Evolutionary conservation across 2,113 vertebrate genomes (phyloP).

Genomic region (Stegostoma tigrinum): DNA sequence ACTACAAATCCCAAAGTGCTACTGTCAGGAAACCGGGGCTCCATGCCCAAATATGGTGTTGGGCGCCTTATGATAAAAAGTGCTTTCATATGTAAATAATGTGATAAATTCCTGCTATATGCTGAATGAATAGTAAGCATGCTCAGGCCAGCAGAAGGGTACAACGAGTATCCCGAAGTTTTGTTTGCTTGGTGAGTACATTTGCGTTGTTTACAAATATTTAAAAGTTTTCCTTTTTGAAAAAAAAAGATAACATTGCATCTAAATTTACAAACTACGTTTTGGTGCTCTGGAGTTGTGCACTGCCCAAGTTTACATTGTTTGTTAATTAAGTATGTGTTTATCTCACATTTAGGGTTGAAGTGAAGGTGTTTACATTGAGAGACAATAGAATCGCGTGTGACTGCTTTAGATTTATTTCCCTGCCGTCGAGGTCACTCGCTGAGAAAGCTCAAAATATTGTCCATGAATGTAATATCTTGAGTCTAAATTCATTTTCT

Average conservation of each 20-base stretch:
- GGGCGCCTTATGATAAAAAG: slow-evolving; percentile 45
- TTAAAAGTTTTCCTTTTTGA: background rate
- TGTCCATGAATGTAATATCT: background rate
- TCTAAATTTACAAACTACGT: background rate
- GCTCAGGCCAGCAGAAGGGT: slow-evolving; percentile 54
- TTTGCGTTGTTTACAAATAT: slow-evolving; percentile 40
- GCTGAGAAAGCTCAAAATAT: background rate
- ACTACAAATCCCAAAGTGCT: slow-evolving; percentile 54
- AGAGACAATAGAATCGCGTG: background rate
- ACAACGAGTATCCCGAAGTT: slow-evolving; percentile 64
- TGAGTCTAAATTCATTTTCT: background rate
- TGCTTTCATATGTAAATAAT: slow-evolving; percentile 55
- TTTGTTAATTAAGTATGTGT: background rate
- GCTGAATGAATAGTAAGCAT: slow-evolving; percentile 58
- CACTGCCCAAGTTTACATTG: background rate
- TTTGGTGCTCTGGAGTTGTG: no score
- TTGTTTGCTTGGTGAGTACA: slow-evolving; percentile 59
- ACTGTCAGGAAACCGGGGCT: slow-evolving; percentile 44
- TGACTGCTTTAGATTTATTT: background rate
- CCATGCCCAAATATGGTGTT: slow-evolving; percentile 59
- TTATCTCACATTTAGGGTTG: background rate
- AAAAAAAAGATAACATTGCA: background rate
- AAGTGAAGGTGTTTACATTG: background rate
- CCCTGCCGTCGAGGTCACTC: background rate
- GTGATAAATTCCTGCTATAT: slow-evolving; percentile 59